Percentiles rank a stretch among this genome's conserved stretches.
Conservation (phyloP, 2,888 invertebrate species). For the Nemotelus nigrinus region DNA sequence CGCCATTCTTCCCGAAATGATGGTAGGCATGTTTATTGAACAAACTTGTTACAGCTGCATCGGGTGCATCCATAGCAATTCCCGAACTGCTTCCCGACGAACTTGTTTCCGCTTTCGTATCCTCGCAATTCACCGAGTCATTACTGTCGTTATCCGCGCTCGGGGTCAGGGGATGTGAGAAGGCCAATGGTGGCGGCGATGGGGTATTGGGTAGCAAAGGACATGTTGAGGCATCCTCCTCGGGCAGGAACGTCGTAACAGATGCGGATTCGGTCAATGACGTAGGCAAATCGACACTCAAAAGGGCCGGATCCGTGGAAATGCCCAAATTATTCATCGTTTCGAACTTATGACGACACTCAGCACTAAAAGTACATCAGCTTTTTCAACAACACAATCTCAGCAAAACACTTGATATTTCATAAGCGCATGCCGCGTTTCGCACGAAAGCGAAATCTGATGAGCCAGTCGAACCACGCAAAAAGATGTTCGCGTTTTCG, state of each 20-base stretch:
- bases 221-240: conserved; percentile 75
- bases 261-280: conserved; percentile 62
- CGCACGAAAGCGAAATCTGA: background rate
- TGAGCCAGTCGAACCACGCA: background rate
- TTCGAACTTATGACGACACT: conserved; percentile 1
- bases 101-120: conserved; percentile 59
- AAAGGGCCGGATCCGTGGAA: conserved; percentile 60
- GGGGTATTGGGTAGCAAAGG: conserved; percentile 71
- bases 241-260: conserved; percentile 64
- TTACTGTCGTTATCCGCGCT: conserved; percentile 67
- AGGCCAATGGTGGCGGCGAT: conserved; percentile 70
- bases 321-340: conserved; percentile 59
- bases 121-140: conserved; percentile 58
- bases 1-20: conserved; percentile 60
- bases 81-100: conserved; percentile 63
- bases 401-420: conserved; percentile 18
- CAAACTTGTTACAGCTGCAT: conserved; percentile 57
- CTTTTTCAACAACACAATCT: background rate
- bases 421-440: conserved; percentile 6
- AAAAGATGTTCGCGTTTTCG: background rate
- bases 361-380: background rate
- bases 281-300: conserved; percentile 60
- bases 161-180: conserved; percentile 70
- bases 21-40: conserved; percentile 61
- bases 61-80: conserved; percentile 61